These are phyloP conservation scores for Sebastiscus albofasciatus DNA, from an alignment of 2,797 vertebrate species.

Conservation along the genomic window DNA sequence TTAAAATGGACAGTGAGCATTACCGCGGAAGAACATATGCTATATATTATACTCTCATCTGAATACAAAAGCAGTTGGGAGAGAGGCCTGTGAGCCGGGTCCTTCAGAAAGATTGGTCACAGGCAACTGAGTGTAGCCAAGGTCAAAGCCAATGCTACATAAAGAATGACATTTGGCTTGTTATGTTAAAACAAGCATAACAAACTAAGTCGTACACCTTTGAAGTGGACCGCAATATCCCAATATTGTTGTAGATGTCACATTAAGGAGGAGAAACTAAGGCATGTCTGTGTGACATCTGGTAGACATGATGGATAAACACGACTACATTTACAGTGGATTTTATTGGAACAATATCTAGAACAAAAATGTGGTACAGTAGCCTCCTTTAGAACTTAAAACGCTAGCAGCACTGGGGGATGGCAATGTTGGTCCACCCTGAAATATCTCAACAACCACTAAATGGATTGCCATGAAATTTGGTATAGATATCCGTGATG, in stretches of 20 bases:
- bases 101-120: slow-evolving; percentile 77
- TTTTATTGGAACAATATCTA: slow-evolving; percentile 19
- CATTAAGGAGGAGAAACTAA: slow-evolving; percentile 46
- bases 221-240: slow-evolving; percentile 60
- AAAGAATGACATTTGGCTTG: slow-evolving; percentile 64
- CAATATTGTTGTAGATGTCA: slow-evolving; percentile 51
- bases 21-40: slow-evolving; percentile 74
- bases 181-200: slow-evolving; percentile 68
- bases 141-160: slow-evolving; percentile 58
- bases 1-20: slow-evolving; percentile 80
- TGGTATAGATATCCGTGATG: not conserved
- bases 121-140: slow-evolving; percentile 59
- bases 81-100: slow-evolving; percentile 57
- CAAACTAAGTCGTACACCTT: slow-evolving; percentile 51
- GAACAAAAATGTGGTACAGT: slow-evolving; percentile 15
- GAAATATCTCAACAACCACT: not conserved
- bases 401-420: not conserved
- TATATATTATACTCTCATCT: slow-evolving; percentile 79
- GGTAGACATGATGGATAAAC: slow-evolving; percentile 44
- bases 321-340: slow-evolving; percentile 7
- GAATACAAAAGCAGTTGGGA: slow-evolving; percentile 81
- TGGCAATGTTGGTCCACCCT: not conserved
- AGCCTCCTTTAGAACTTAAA: not conserved
- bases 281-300: slow-evolving; percentile 40
- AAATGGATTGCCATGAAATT: not conserved